Percentiles rank a stretch among this genome's conserved stretches.
Conservation (phyloP, 2,888 invertebrate genomes). For the Mesoligia furuncula region DNA sequence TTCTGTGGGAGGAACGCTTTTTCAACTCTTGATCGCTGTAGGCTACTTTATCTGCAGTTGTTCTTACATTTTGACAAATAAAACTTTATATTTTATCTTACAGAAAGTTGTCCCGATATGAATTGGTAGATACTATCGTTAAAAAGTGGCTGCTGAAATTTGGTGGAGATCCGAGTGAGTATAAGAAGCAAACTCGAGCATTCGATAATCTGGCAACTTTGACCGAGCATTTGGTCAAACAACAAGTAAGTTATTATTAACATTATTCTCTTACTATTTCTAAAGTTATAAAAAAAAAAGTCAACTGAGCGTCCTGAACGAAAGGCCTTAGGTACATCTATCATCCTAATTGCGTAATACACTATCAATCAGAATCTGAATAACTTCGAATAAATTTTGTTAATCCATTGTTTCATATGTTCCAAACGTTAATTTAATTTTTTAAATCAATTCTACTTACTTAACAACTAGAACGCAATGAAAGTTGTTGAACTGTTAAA, state of each 20-base stretch:
- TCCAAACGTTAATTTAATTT: too few species aligned
- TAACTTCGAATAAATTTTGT: too few species aligned
- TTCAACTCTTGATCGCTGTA: background rate
- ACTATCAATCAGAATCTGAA: too few species aligned
- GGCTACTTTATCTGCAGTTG: background rate
- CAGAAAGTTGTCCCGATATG: constrained; percentile 80
- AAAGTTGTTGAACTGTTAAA: background rate
- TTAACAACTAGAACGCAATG: too few species aligned
- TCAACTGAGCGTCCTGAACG: background rate
- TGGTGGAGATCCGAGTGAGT: constrained; percentile 83
- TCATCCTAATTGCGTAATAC: background rate
- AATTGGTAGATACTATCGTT: constrained; percentile 80
- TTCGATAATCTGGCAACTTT: constrained; percentile 83
- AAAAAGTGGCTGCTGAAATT: constrained; percentile 81
- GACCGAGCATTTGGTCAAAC: constrained; percentile 79
- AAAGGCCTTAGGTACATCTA: background rate
- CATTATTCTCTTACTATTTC: background rate
- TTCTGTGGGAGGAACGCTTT: background rate
- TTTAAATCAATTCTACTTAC: too few species aligned
- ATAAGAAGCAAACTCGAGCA: constrained; percentile 84
- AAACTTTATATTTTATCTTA: constrained; percentile 7
- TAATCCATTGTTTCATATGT: too few species aligned
- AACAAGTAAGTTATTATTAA: constrained; percentile 76
- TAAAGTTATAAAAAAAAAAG: background rate
- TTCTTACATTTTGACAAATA: background rate